Conservation (phyloP, 1,140 invertebrate genomes). For the Myzus persicae region DNA sequence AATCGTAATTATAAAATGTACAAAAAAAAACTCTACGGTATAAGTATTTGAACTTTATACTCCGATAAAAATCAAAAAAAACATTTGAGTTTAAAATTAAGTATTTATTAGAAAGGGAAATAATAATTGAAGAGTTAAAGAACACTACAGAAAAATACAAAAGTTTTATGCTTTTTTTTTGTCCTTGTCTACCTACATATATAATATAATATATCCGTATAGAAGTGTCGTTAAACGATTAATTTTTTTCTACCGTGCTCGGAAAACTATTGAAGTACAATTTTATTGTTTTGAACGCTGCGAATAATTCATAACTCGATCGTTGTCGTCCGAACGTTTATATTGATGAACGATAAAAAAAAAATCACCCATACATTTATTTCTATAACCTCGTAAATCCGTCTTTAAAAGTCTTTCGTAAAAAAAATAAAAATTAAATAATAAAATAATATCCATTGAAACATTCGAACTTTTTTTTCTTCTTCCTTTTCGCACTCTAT, state of each 20-base stretch:
- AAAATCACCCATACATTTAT: not conserved
- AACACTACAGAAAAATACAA: not conserved
- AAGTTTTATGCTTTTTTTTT: not conserved
- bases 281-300: slow-evolving; percentile 19
- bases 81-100: not conserved
- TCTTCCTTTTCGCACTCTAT: not conserved
- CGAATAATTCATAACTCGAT: slow-evolving; percentile 6
- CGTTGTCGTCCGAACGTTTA: not conserved
- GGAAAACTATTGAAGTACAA: not conserved
- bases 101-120: not conserved
- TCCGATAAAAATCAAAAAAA: not conserved
- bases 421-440: slow-evolving; percentile 18
- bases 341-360: slow-evolving; percentile 4
- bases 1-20: not conserved
- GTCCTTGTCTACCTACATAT: not conserved
- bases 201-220: not conserved
- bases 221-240: not conserved
- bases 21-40: not conserved
- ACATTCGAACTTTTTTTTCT: not conserved
- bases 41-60: not conserved
- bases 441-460: not conserved
- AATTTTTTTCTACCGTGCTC: not conserved
- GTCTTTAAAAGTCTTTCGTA: not conserved
- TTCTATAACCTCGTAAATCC: not conserved
- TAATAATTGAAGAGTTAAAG: not conserved